Evolutionary conservation across 2,888 invertebrate species (phyloP).

Genomic region (Caenorhabditis wallacei): DNA sequence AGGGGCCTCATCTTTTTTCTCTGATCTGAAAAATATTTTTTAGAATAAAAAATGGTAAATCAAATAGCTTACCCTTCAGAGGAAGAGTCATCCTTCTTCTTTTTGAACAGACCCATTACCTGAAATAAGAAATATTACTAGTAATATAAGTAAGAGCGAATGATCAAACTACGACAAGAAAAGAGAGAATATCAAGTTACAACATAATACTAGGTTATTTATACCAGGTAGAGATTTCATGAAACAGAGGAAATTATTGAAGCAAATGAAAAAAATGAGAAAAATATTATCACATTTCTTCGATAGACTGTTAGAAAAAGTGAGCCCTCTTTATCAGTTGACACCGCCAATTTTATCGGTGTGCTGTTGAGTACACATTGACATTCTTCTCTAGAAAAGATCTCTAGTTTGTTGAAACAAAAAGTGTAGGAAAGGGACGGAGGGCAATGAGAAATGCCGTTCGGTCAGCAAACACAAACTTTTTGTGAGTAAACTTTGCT

Average conservation of each 20-base stretch:
- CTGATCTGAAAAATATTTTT: conserved; percentile 13
- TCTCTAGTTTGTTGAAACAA: conserved; percentile 45
- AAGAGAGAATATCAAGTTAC: background rate
- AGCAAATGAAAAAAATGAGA: background rate
- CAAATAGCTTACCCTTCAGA: conserved; percentile 23
- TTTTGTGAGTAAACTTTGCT: conserved; percentile 5
- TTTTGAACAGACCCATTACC: conserved; percentile 60
- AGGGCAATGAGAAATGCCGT: background rate
- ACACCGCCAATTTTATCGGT: conserved; percentile 17
- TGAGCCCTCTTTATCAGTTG: conserved; percentile 18
- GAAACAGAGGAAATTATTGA: background rate
- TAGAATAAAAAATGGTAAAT: background rate
- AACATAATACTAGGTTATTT: too few relatives aligned
- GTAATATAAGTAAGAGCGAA: background rate
- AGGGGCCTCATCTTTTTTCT: conserved; percentile 36
- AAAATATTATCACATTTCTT: background rate
- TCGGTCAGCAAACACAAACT: conserved; percentile 25
- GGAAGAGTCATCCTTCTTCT: conserved; percentile 50
- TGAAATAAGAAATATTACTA: conserved; percentile 12
- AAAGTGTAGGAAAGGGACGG: conserved; percentile 25
- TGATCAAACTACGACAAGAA: background rate
- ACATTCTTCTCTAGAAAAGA: conserved; percentile 2
- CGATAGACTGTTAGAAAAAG: conserved; percentile 15
- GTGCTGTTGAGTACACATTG: conserved; percentile 1
- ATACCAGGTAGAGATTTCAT: background rate